Evolutionary conservation across 2,113 vertebrate species (phyloP), one percentile per base, ranked within the genome.

Genomic region (Zosterops pallidus): DNA sequence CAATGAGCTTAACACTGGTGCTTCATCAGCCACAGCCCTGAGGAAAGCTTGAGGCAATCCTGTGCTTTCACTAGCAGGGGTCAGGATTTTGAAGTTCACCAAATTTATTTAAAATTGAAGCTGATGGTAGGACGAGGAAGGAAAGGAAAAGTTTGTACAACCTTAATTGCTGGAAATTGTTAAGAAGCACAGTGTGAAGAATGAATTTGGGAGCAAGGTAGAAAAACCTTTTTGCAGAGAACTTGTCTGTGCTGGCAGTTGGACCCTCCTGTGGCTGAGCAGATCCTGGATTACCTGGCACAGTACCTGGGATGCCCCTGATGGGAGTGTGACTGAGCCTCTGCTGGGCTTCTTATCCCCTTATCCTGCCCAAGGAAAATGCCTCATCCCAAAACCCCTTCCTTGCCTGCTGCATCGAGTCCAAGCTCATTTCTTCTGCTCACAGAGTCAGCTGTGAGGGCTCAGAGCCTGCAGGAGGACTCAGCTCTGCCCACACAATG

Each of bases 281-380:
- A 80, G 77, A 20, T 72, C 63, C 55, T 53, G n/a, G 9, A 9
- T 12, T 17, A 7, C 22, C 10, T 3, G 5, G 41, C 22, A n/a
- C 16, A 11, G 39, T 0, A 12, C 1, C 21, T 53, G 57, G 62
- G 31, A 19, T 15, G 4, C 9, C 13, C 25, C 41, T 0, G 8
- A 3, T 42, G 53, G 35, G 31, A 50, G 9, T 4, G 3, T 8
- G 25, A 28, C 22, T 46, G 22, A 9, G 14, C 2, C 8, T 83
- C 42, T 9, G 7, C 44, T 29, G 46, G 55, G 21, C 44, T 83
- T 71, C 68, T 86, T 8, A 35, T 3, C 21, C 56, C 12, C 19
- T 72, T 8, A 17, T 6, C 33, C 68, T 62, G 24, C 33, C 65
- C 21, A 5, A 33, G 50, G 28, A 57, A 74, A 93, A 65, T n/a